These are phyloP conservation scores for Aradophagus sp. DNA, from an alignment of 1,140 invertebrate genomes.

Conservation along the genomic window DNA sequence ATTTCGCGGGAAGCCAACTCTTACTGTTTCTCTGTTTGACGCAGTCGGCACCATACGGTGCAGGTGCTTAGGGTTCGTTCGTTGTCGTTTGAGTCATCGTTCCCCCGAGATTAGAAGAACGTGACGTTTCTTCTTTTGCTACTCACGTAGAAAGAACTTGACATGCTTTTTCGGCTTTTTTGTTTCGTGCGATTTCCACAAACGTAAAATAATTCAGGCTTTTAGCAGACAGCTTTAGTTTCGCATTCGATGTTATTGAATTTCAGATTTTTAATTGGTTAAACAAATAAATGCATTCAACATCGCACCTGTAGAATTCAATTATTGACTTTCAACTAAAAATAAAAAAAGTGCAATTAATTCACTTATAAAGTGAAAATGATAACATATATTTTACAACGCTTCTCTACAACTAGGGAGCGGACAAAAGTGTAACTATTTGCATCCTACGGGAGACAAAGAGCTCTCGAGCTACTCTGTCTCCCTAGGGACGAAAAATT, in stretches of 20 bases:
- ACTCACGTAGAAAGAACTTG: slow-evolving; percentile 62
- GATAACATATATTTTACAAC: too few species aligned
- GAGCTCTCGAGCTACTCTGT: too few species aligned
- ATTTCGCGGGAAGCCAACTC: slow-evolving; percentile 50
- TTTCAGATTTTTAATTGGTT: slow-evolving; percentile 34
- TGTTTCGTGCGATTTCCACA: slow-evolving; percentile 36
- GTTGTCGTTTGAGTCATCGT: slow-evolving; percentile 70
- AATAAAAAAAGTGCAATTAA: too few species aligned
- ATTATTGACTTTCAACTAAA: too few species aligned
- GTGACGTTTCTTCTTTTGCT: slow-evolving; percentile 63
- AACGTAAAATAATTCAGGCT: slow-evolving; percentile 31
- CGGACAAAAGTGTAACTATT: too few species aligned
- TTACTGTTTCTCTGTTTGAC: slow-evolving; percentile 23
- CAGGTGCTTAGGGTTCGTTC: slow-evolving; percentile 66
- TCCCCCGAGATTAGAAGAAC: slow-evolving; percentile 66
- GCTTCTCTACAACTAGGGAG: too few species aligned
- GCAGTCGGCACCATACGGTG: slow-evolving; percentile 55
- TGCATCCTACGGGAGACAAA: too few species aligned
- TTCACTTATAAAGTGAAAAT: too few species aligned
- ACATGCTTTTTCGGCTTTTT: slow-evolving; percentile 41
- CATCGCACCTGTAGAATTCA: too few species aligned
- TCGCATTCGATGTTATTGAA: slow-evolving; percentile 33
- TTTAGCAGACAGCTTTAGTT: slow-evolving; percentile 39
- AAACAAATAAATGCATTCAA: too few species aligned
- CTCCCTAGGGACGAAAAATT: too few species aligned